Evolutionary conservation across 2,797 vertebrate species (phyloP).

Genomic region (Eidolon dupreanum): DNA sequence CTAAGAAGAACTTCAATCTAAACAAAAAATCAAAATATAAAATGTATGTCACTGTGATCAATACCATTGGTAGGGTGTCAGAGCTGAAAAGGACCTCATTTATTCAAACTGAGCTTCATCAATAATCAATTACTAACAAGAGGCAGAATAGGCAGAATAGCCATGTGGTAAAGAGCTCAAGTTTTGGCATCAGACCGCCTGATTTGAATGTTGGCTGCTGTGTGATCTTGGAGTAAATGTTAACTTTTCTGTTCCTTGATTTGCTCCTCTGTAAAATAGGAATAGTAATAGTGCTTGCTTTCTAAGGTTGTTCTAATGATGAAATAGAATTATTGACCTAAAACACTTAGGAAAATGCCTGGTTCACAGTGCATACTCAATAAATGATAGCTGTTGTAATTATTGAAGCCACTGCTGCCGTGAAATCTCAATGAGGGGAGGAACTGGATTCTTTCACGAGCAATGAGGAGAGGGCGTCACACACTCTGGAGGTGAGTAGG

Average conservation of each 20-base stretch:
- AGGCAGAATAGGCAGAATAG: neutral
- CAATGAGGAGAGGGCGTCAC: neutral
- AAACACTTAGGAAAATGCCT: neutral
- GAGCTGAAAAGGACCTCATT: neutral
- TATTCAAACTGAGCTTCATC: neutral
- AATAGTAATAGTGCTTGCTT: neutral
- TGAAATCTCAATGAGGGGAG: neutral
- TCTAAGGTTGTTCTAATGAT: neutral
- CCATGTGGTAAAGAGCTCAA: neutral
- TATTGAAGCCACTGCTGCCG: neutral
- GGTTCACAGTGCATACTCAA: neutral
- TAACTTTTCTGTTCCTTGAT: neutral
- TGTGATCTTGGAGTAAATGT: neutral
- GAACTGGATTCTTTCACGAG: neutral
- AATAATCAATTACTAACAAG: accelerated
- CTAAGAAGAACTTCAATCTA: neutral
- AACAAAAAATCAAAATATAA: neutral
- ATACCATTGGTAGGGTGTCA: neutral
- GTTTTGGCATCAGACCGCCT: neutral
- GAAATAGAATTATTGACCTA: neutral
- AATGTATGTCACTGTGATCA: neutral
- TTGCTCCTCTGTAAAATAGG: neutral
- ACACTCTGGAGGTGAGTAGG: neutral
- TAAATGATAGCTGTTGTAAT: neutral
- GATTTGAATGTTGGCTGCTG: neutral